Conservation (phyloP, 2,797 vertebrate genomes). For the Propithecus perrieri region DNA sequence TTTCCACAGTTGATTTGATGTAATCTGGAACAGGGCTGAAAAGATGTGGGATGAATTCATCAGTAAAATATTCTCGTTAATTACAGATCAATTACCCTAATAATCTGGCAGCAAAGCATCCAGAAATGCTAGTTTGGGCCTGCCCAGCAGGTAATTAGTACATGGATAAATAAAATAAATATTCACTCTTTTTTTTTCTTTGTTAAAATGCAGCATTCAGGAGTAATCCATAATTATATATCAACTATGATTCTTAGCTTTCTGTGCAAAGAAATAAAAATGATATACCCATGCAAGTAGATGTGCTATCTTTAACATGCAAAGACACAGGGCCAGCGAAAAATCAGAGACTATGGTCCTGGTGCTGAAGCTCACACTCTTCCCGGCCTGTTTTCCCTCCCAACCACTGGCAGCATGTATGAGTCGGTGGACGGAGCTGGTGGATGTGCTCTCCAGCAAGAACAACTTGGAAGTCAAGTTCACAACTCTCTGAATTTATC, state of each 20-base stretch:
- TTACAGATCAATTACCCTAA: slow-evolving; percentile 18
- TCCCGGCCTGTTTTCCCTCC: background rate
- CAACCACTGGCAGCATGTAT: background rate
- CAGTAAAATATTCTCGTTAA: slow-evolving; percentile 19
- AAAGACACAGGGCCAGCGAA: background rate
- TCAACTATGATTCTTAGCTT: background rate
- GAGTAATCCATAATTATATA: slow-evolving; percentile 12
- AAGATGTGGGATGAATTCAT: slow-evolving; percentile 45
- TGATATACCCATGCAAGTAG: background rate
- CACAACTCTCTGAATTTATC: background rate
- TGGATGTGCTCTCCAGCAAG: background rate
- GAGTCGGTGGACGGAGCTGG: fast-evolving
- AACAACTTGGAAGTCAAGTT: background rate
- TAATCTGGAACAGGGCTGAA: slow-evolving; percentile 98
- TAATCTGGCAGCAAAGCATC: background rate
- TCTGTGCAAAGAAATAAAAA: slow-evolving; percentile 34
- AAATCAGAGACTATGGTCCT: background rate
- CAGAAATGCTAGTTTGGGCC: background rate
- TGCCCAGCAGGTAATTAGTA: slow-evolving; percentile 16
- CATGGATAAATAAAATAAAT: slow-evolving; percentile 26
- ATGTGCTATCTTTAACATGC: background rate
- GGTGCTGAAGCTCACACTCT: background rate
- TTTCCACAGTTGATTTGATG: slow-evolving; percentile 97
- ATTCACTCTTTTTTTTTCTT: background rate
- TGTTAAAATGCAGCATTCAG: background rate